phyloP scores from a whole-genome alignment of 2,797 vertebrate species.

The Austrolebias charrua region DNA sequence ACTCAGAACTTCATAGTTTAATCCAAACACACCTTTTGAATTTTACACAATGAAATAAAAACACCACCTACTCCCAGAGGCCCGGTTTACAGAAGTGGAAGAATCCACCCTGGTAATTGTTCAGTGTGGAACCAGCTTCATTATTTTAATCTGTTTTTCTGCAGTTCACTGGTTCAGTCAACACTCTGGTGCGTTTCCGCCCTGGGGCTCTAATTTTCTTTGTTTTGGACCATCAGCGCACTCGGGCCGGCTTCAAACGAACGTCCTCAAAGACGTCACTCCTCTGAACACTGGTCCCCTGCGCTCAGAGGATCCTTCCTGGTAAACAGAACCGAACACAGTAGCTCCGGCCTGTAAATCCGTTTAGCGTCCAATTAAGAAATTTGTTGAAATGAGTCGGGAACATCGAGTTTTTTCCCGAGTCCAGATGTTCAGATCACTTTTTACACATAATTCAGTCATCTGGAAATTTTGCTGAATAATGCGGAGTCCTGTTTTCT shows the following conservation, averaged over 20 bases:
- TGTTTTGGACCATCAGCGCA: neutral
- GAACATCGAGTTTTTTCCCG: neutral
- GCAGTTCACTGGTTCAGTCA: conserved; percentile 38
- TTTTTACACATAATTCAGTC: neutral
- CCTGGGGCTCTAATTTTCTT: conserved; percentile 19
- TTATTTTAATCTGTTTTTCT: conserved; percentile 28
- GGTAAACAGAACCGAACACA: neutral
- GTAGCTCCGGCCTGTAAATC: conserved; percentile 24
- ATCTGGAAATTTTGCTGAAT: neutral
- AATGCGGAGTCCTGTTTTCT: neutral
- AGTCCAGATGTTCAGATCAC: no score
- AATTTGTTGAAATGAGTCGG: conserved; percentile 51
- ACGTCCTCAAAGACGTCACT: conserved; percentile 22
- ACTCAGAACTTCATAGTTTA: conserved; percentile 26
- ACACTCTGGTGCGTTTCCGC: conserved; percentile 10
- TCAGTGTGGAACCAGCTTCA: conserved; percentile 16
- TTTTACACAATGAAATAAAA: conserved; percentile 44
- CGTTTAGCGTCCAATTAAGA: conserved; percentile 54
- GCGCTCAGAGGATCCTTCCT: neutral
- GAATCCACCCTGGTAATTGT: conserved; percentile 6
- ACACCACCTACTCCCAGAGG: conserved; percentile 24
- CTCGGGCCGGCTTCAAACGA: conserved; percentile 17
- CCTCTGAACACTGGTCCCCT: conserved; percentile 5
- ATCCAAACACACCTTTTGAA: conserved; percentile 53
- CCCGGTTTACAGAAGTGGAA: conserved; percentile 27